Conservation (phyloP, 1,140 invertebrate genomes). For the Dinoponera quadriceps region DNA sequence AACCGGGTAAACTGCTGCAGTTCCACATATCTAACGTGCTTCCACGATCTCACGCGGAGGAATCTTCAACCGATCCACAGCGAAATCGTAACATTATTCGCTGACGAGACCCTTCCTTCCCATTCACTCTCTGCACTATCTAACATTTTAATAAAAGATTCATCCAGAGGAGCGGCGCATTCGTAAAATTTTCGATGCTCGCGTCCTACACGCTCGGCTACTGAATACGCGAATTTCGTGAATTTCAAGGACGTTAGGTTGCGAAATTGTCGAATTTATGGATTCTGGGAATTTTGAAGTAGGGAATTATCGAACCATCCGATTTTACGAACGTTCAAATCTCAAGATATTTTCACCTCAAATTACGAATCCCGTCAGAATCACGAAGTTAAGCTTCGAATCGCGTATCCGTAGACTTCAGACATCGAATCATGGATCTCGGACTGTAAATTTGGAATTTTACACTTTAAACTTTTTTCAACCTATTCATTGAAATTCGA, state of each 20-base stretch:
- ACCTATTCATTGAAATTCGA: background rate
- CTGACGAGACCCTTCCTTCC: conserved; percentile 37
- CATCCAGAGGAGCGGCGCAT: conserved; percentile 13
- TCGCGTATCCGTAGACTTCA: background rate
- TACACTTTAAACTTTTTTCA: background rate
- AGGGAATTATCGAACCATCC: background rate
- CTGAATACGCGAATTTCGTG: conserved; percentile 33
- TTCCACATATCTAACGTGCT: conserved; percentile 49
- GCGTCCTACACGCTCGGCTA: conserved; percentile 6
- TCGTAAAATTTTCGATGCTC: conserved; percentile 23
- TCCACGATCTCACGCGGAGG: conserved; percentile 22
- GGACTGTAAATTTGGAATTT: background rate
- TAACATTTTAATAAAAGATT: conserved; percentile 57
- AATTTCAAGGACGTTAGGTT: conserved; percentile 13
- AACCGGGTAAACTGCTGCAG: conserved; percentile 30
- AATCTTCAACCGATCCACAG: conserved; percentile 48
- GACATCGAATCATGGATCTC: background rate
- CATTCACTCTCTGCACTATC: background rate
- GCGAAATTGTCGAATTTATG: conserved; percentile 12
- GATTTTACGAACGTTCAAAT: background rate
- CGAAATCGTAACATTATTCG: conserved; percentile 55
- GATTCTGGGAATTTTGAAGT: background rate
- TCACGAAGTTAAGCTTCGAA: background rate
- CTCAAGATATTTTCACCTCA: background rate
- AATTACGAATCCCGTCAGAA: background rate